phyloP scores from a whole-genome alignment of 1,140 invertebrate genomes.

The Pemphigus obesinymphae region DNA sequence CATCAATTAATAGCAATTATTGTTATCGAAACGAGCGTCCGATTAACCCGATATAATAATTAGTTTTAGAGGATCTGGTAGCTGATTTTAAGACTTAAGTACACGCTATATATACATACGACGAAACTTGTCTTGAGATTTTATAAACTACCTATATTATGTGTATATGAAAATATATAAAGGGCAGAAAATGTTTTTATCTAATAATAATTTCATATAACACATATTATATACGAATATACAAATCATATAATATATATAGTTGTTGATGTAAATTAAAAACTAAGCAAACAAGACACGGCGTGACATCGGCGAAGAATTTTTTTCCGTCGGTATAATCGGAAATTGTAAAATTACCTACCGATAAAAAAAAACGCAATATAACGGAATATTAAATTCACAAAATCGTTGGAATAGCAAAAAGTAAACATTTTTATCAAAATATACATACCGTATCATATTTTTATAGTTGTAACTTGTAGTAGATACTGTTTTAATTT shows the following conservation, averaged over 20 bases:
- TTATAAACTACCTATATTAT: no score
- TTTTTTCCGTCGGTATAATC: not conserved
- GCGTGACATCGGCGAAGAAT: not conserved
- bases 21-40: not conserved
- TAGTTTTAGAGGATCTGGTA: no score
- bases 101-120: no score
- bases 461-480: not conserved
- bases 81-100: no score
- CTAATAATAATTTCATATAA: no score
- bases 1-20: not conserved
- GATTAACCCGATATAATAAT: no score
- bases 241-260: no score
- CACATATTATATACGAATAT: no score
- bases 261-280: no score
- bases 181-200: no score
- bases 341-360: constrained; percentile 18
- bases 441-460: not conserved
- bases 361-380: not conserved
- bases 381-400: not conserved
- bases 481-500: not conserved
- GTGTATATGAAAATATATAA: no score
- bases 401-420: not conserved
- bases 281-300: not conserved
- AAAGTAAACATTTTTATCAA: constrained; percentile 7
- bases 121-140: no score